These are phyloP conservation scores for Caenorhabditis auriculariae DNA, from an alignment of 2,888 invertebrate genomes.

Conservation along the genomic window DNA sequence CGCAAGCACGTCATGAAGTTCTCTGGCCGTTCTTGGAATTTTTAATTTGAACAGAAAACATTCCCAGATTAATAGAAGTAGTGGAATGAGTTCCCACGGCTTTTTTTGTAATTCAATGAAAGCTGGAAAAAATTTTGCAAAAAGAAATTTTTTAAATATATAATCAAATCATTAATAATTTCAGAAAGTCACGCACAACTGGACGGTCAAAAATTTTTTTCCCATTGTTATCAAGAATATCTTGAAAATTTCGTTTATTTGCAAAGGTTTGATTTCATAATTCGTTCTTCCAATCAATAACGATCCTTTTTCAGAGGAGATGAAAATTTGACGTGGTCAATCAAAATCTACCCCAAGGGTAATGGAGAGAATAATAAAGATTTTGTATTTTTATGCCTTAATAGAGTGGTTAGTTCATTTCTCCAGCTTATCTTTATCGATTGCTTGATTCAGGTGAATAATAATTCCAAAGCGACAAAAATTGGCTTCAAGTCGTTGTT, in stretches of 20 bases:
- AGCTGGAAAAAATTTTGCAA: too few relatives aligned
- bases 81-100: too few relatives aligned
- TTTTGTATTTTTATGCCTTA: slow-evolving; percentile 63
- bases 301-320: slow-evolving; percentile 28
- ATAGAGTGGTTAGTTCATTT: slow-evolving; percentile 50
- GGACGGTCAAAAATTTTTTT: slow-evolving; percentile 64
- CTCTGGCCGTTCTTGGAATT: too few relatives aligned
- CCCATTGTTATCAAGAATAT: slow-evolving; percentile 62
- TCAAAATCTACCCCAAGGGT: slow-evolving; percentile 64
- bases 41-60: too few relatives aligned
- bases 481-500: slow-evolving; percentile 62
- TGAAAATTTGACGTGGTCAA: slow-evolving; percentile 61
- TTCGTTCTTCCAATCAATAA: not conserved
- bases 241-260: slow-evolving; percentile 62
- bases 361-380: slow-evolving; percentile 64
- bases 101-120: too few relatives aligned
- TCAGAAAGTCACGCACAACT: slow-evolving; percentile 61
- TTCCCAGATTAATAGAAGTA: too few relatives aligned
- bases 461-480: slow-evolving; percentile 33
- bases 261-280: slow-evolving; percentile 29
- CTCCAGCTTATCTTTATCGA: not conserved
- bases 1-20: too few relatives aligned
- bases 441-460: slow-evolving; percentile 1
- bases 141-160: not conserved
- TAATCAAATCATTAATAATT: slow-evolving; percentile 3